These are phyloP conservation scores for Poeciliopsis presidionis DNA, from an alignment of 2,797 vertebrate species.

Conservation along the genomic window DNA sequence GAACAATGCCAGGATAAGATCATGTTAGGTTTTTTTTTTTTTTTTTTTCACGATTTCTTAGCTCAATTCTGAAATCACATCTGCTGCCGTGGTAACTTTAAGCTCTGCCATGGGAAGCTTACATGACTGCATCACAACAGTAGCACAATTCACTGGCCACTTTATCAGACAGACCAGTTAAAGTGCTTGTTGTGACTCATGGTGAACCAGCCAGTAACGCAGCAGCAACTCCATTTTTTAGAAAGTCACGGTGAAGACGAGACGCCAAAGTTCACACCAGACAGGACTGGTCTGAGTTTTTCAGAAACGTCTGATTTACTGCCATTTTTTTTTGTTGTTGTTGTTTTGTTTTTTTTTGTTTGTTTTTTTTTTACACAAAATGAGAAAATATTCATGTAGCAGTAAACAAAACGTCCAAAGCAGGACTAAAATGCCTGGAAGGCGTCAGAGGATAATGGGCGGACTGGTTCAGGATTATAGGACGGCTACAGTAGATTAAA, in stretches of 20 bases:
- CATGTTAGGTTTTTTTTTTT: neutral
- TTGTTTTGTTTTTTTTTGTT: neutral
- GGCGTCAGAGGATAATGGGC: neutral
- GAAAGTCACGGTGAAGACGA: neutral
- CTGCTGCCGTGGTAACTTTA: neutral
- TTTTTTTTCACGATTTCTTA: neutral
- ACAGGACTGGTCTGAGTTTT: neutral
- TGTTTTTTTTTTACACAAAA: neutral
- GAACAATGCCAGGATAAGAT: neutral
- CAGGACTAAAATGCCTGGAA: neutral
- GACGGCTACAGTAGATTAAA: neutral
- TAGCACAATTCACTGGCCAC: neutral
- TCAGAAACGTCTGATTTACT: neutral
- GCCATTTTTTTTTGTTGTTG: neutral
- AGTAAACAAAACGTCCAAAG: too few relatives aligned
- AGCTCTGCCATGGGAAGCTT: constrained; percentile 2
- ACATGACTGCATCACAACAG: neutral
- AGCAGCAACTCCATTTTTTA: neutral
- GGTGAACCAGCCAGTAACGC: neutral
- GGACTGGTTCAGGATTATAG: neutral
- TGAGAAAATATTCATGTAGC: neutral
- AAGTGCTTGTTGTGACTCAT: neutral
- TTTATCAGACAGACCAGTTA: neutral
- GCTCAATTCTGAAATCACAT: neutral
- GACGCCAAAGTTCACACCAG: neutral